Base-by-base conservation (phyloP, 2,113 vertebrate species). In the Tychaedon coryphoeus region DNA sequence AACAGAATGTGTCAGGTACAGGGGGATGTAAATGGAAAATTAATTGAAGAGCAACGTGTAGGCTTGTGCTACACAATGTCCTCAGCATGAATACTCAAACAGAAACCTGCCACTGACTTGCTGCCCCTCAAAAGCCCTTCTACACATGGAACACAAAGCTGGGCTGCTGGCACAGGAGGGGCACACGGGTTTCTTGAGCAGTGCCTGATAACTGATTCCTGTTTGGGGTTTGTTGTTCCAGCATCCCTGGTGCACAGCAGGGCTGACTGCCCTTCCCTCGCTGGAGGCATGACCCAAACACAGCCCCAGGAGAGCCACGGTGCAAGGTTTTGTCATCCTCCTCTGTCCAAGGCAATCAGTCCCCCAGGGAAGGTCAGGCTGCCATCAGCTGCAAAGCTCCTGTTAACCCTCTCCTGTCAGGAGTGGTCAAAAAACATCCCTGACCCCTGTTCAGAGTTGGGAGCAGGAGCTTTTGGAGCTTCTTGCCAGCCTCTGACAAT, bases 1-100 rank as follows among this genome's bases (percentile, higher is more conserved):
- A 97, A 97, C 96, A 97, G 78, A 97, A 73, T 81, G 61, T 96
- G 93, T 81, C 88, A 88, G 80, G 81, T 91, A 54, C 36, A 66
- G 84, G 86, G 80, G 65, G 90, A 95, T 79, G 93, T 94, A 96
- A 95, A 94, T 74, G 96, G 96, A 97, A 97, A 97, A 96, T 97
- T 97, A 97, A 97, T 96, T 95, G 92, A 95, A 75, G 56, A 86
- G 61, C 82, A 86, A 71, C 5, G 47, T 84, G 93, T 88, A 60
- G 90, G 70, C 45, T 88, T 8, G 3, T 86, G 62, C 92, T 77
- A 29, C 6, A 25, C 6, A 7, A 34, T 36, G 92, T 92, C 84
- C 73, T 86, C 90, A 70, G 57, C 43, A 48, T 90, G 71, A 85
- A 96, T 80, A 83, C 74, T 86, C 80, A 88, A 92, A 48, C 19